phyloP scores from a whole-genome alignment of 2,888 invertebrate species.

The Drosophila longiperda region DNA sequence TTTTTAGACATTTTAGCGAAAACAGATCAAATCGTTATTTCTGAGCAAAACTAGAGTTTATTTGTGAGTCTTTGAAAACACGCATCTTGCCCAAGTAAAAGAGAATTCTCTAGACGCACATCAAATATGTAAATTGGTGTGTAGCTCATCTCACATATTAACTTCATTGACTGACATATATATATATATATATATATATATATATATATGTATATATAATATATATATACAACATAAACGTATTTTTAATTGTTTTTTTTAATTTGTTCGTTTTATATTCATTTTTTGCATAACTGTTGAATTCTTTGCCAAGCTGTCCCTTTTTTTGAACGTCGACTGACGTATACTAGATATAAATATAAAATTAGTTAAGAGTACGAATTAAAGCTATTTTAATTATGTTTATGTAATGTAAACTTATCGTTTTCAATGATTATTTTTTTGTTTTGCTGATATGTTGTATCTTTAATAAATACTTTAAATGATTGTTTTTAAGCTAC shows the following conservation, averaged over 20 bases:
- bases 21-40: slow-evolving; percentile 60
- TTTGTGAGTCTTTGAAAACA: slow-evolving; percentile 9
- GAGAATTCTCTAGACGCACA: slow-evolving; percentile 38
- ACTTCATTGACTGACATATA: slow-evolving; percentile 77
- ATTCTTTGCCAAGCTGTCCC: slow-evolving; percentile 51
- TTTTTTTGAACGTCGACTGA: slow-evolving; percentile 43
- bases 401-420: slow-evolving; percentile 39
- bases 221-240: slow-evolving; percentile 15
- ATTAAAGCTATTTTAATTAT: slow-evolving; percentile 36
- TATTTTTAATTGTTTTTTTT: slow-evolving; percentile 57
- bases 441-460: slow-evolving; percentile 55
- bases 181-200: slow-evolving; percentile 23
- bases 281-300: slow-evolving; percentile 53
- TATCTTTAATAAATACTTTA: slow-evolving; percentile 70
- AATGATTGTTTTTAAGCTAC: slow-evolving; percentile 44
- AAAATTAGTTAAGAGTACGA: slow-evolving; percentile 38
- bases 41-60: slow-evolving; percentile 35
- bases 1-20: slow-evolving; percentile 34
- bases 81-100: slow-evolving; percentile 29
- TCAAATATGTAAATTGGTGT: slow-evolving; percentile 39
- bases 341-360: slow-evolving; percentile 25
- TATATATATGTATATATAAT: slow-evolving; percentile 59
- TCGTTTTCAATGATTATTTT: slow-evolving; percentile 37
- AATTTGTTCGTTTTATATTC: slow-evolving; percentile 32
- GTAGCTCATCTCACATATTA: slow-evolving; percentile 65